These are phyloP conservation scores for Drosophila nebulosa DNA, from an alignment of 1,140 invertebrate genomes.

Conservation along the genomic window DNA sequence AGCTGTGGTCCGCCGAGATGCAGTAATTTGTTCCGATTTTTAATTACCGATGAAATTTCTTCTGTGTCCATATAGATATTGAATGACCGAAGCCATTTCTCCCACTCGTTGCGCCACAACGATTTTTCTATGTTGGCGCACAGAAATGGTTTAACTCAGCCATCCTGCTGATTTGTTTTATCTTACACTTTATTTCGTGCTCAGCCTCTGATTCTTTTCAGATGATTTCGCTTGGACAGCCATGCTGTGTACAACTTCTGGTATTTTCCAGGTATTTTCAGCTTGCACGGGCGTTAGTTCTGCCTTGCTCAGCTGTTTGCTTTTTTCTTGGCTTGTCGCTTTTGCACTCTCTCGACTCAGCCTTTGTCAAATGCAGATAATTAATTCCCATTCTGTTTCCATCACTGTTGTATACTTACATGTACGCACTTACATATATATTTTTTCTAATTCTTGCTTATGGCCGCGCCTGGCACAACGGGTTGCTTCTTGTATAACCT, in stretches of 20 bases:
- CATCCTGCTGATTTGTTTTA: too few relatives aligned
- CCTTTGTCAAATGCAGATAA: too few relatives aligned
- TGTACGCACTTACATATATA: background rate
- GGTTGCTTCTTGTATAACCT: too few relatives aligned
- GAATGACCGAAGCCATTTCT: too few relatives aligned
- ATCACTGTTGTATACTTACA: background rate
- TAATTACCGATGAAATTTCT: slow-evolving; percentile 37
- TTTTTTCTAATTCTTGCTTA: too few relatives aligned
- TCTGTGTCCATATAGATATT: too few relatives aligned
- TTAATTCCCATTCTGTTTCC: background rate
- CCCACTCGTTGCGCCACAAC: background rate
- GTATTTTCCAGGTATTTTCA: background rate
- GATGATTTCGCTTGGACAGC: too few relatives aligned
- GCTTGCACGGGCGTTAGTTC: background rate
- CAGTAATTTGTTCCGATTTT: slow-evolving; percentile 48
- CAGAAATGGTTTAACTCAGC: too few relatives aligned
- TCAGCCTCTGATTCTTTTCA: background rate
- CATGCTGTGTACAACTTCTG: background rate
- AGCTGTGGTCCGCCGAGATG: slow-evolving; percentile 15
- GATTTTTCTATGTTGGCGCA: background rate
- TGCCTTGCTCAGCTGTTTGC: background rate
- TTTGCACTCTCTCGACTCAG: too few relatives aligned
- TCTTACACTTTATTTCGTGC: too few relatives aligned
- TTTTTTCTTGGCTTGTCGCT: background rate
- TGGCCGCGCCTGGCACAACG: too few relatives aligned